Conservation (phyloP, 1,140 invertebrate species). For the Diprion similis region DNA sequence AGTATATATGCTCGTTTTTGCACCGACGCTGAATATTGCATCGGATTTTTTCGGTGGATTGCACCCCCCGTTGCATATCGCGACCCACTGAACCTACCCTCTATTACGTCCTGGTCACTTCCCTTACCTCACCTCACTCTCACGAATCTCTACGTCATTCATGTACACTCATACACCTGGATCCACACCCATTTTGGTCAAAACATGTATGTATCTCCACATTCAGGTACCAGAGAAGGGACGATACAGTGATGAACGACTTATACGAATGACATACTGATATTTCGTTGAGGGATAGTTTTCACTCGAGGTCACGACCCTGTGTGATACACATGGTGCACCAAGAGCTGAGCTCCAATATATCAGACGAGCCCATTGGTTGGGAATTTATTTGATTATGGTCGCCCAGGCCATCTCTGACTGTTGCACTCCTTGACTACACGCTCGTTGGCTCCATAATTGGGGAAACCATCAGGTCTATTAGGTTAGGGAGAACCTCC, state of each 20-base stretch:
- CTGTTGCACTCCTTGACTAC: neutral
- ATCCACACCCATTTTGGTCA: too few relatives aligned
- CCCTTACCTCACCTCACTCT: too few relatives aligned
- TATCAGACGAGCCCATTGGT: neutral
- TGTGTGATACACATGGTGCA: too few relatives aligned
- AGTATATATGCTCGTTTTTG: slow-evolving; percentile 23
- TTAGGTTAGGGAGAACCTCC: slow-evolving; percentile 12
- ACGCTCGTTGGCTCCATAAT: slow-evolving; percentile 14
- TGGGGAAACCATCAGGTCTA: slow-evolving; percentile 23
- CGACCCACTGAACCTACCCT: neutral
- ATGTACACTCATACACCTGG: too few relatives aligned
- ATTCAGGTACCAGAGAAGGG: too few relatives aligned
- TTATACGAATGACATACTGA: too few relatives aligned
- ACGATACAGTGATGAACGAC: too few relatives aligned
- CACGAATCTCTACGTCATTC: too few relatives aligned
- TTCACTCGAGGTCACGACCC: too few relatives aligned
- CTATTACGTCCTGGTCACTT: neutral
- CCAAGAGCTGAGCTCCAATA: too few relatives aligned
- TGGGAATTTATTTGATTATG: slow-evolving; percentile 35
- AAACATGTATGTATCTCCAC: too few relatives aligned
- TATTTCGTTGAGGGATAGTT: too few relatives aligned
- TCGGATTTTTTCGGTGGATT: slow-evolving; percentile 45
- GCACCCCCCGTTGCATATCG: neutral
- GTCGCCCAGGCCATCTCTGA: slow-evolving; percentile 24
- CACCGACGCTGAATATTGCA: slow-evolving; percentile 60